Percentiles rank a stretch among this genome's conserved stretches.
Conservation (phyloP, 2,113 vertebrate species). For the Brachyistius frenatus region DNA sequence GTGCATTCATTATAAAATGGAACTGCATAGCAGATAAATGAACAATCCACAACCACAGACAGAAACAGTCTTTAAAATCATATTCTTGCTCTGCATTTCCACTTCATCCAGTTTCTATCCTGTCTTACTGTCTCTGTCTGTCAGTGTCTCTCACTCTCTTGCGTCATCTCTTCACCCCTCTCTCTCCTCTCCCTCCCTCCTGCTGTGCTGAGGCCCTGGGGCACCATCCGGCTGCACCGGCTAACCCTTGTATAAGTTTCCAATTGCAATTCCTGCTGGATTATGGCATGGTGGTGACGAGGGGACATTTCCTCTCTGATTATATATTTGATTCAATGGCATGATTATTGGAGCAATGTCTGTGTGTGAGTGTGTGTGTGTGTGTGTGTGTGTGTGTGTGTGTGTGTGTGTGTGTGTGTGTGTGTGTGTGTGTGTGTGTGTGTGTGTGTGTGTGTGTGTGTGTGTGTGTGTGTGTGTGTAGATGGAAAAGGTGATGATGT, state of each 20-base stretch:
- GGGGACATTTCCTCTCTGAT: constrained; percentile 84
- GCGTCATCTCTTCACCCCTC: constrained; percentile 58
- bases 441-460: too few relatives aligned
- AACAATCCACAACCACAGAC: too few relatives aligned
- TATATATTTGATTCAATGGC: constrained; percentile 89
- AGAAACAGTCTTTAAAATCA: constrained; percentile 5
- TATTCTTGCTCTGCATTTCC: neutral
- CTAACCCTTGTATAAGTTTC: constrained; percentile 93
- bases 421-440: constrained; percentile 8
- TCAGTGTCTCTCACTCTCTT: constrained; percentile 26
- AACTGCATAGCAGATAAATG: too few relatives aligned
- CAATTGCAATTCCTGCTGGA: constrained; percentile 90
- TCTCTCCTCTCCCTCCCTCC: constrained; percentile 69
- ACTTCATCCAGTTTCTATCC: constrained; percentile 11
- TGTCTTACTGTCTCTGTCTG: constrained; percentile 70
- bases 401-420: neutral
- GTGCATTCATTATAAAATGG: too few relatives aligned
- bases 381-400: neutral
- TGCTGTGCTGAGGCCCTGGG: constrained; percentile 87
- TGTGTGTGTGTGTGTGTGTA: constrained; percentile 39
- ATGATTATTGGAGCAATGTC: constrained; percentile 85
- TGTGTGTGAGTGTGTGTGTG: constrained; percentile 11
- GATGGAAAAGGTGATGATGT: constrained; percentile 64
- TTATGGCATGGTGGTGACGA: constrained; percentile 82
- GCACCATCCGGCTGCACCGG: constrained; percentile 88